Evolutionary conservation across 2,113 vertebrate species (phyloP).

Genomic region (Nycticryphes semicollaris): DNA sequence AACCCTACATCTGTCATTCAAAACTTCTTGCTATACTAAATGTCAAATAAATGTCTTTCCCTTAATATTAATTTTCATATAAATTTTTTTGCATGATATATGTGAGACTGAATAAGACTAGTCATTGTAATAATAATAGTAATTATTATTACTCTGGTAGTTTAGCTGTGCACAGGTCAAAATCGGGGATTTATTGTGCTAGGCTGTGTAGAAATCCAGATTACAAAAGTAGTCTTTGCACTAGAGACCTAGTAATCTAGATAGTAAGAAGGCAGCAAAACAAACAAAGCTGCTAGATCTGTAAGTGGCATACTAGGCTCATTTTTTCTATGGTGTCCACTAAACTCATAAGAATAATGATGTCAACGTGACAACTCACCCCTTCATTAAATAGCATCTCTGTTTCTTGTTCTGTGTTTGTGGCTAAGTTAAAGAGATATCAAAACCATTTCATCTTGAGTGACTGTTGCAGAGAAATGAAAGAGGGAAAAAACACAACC

Average conservation of each 20-base stretch:
- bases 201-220: neutral
- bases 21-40: conserved; percentile 47
- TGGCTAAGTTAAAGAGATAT: neutral
- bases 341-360: neutral
- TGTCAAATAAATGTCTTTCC: conserved; percentile 57
- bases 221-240: neutral
- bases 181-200: neutral
- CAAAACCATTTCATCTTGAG: neutral
- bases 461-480: neutral
- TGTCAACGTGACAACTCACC: neutral
- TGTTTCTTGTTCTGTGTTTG: neutral
- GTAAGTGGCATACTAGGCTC: no score
- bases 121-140: conserved; percentile 29
- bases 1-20: conserved; percentile 48
- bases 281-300: neutral
- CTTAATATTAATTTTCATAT: conserved; percentile 27
- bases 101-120: neutral
- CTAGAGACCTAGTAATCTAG: neutral
- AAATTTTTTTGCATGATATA: neutral
- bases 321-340: neutral
- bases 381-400: neutral
- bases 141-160: conserved; percentile 28
- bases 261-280: neutral
- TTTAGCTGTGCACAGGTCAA: neutral
- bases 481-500: neutral